Evolutionary conservation across 2,797 vertebrate species (phyloP), one percentile per base, ranked within the genome.

Genomic region (Danio jaintianensis): DNA sequence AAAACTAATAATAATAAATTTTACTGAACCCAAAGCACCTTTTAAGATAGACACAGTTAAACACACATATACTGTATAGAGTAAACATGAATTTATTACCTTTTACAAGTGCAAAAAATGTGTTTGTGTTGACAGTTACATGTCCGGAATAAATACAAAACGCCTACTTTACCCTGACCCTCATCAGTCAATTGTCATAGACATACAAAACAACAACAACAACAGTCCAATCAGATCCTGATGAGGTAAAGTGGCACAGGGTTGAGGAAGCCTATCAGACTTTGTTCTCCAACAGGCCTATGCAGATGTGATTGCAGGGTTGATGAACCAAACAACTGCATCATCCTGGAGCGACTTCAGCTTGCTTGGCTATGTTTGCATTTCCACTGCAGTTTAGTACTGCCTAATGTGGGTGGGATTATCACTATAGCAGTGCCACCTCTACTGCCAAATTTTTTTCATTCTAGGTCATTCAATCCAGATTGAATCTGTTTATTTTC

Each of bases 281-380:
- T n/a, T 42, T 43, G 53, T 58, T 61, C 38, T 74, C 59, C 70
- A 75, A 80, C 76, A 67, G 29, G 52, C 62, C 13, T 6, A 76
- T 61, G 66, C 67, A 43, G 45, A 59, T 12, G 22, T 80, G 73
- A 82, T 82, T 79, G 68, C 55, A 79, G 38, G 18, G 67, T 82
- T 13, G 16, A 55, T 50, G 12, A 52, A 58, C 7, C 11, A 76
- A 75, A 55, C 13, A n/a, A 72, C n/a, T 52, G 12, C n/a, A 18
- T 52, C 22, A n/a, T 74, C 29, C 48, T n/a, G 0, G 9, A 81
- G 22, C 22, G 13, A n/a, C n/a, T n/a, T n/a, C n/a, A n/a, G n/a
- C n/a, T 29, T 29, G 29, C 29, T 29, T 29, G 29, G 29, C 29
- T 29, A 29, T 3, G 29, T 29, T n/a, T n/a, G n/a, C n/a, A n/a